Evolutionary conservation across 2,113 vertebrate species (phyloP), one percentile per base, ranked within the genome.

Genomic region (Numida meleagris): DNA sequence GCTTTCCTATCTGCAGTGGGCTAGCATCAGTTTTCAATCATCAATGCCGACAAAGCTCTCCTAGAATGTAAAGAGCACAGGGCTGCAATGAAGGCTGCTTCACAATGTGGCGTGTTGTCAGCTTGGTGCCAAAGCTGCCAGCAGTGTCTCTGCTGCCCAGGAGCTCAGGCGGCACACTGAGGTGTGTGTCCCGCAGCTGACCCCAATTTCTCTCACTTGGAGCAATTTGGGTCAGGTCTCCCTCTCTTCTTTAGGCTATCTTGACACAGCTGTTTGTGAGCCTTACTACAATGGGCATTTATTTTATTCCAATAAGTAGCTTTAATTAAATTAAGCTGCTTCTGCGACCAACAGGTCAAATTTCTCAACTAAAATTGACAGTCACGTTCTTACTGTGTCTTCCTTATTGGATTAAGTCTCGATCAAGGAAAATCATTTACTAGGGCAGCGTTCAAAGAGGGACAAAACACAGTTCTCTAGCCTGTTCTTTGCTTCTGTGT

Each of bases 281-380:
- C 57, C 87, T 93, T 83, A 89, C 81, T 82, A 57, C 93, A 66
- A 43, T 9, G 9, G 51, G 58, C 81, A 93, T 88, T 93, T 82
- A 46, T 91, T 86, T 73, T 88, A 88, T 96, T 88, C 80, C 82
- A 77, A 1, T 55, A 70, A 96, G 89, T 42, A 59, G 24, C 62
- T 83, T 83, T 95, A 86, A 78, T 97, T 93, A 66, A 80, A 93
- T 95, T 82, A 92, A 78, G 87, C 73, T 86, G 83, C 71, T 88
- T 92, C 86, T 93, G 24, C 40, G 91, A 86, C 83, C 87, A 81
- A 75, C 72, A 71, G 90, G 90, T 96, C 91, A 88, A 43, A 90
- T 97, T 94, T 95, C 94, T 94, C 89, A 82, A 50, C 82, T 90
- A 63, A 96, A 97, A 97, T 61, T 92, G 89, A 96, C 79, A 82